phyloP scores from a whole-genome alignment of 92 coral and sea anemone species.

The Paragorgia papillata region DNA sequence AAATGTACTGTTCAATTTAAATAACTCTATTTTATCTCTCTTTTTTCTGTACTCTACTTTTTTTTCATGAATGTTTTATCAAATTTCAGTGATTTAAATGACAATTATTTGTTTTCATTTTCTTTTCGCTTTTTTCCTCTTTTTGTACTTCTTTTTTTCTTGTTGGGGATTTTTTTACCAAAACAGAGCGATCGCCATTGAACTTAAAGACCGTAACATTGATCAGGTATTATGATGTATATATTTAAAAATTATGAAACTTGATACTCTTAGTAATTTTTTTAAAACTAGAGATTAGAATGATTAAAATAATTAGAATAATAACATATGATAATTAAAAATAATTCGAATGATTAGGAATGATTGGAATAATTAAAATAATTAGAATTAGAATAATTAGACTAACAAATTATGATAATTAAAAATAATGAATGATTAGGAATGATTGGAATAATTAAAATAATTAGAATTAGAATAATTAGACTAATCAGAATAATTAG shows the following conservation, averaged over 20 bases:
- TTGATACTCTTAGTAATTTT: background rate
- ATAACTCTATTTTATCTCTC: background rate
- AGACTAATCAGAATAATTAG: too few relatives aligned
- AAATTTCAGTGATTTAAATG: background rate
- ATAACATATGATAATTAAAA: too few relatives aligned
- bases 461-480: too few relatives aligned
- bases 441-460: too few relatives aligned
- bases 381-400: too few relatives aligned
- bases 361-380: too few relatives aligned
- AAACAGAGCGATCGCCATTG: slow-evolving; percentile 77
- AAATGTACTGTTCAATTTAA: slow-evolving; percentile 77
- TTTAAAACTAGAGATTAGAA: too few relatives aligned
- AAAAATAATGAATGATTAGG: too few relatives aligned
- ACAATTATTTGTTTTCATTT: background rate
- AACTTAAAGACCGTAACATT: slow-evolving; percentile 70
- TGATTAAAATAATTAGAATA: too few relatives aligned
- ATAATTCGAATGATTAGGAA: too few relatives aligned
- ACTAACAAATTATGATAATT: too few relatives aligned
- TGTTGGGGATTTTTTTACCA: too few relatives aligned
- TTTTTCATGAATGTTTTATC: background rate
- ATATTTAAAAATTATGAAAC: background rate
- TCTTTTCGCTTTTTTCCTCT: slow-evolving; percentile 6
- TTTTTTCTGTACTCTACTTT: background rate
- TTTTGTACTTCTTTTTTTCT: slow-evolving; percentile 32
- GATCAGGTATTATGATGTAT: slow-evolving; percentile 69